Evolutionary conservation across 2,113 vertebrate genomes (phyloP), one percentile per base, ranked within the genome.

Genomic region (Antennarius striatus): DNA sequence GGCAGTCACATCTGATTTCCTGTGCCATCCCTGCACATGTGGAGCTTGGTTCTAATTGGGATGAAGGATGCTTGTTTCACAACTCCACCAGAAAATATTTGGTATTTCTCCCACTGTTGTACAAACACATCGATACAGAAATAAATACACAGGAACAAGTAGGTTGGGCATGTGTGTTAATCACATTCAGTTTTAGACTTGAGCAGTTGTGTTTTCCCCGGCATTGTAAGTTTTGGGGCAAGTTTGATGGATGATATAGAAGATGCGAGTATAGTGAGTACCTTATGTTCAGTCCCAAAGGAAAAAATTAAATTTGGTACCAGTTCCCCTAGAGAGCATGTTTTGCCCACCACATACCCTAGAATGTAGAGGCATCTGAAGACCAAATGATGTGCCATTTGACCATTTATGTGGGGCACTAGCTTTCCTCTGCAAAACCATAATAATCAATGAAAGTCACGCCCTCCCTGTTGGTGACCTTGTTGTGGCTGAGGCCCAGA

Each of bases 1-100:
- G 73, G 76, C 76, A 82, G 84, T 88, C 87, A 76, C 77, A 79
- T 83, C 57, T 73, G 64, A 90, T 90, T 88, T 71, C 65, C 80
- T 53, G 43, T 48, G 64, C 80, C 46, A 49, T 68, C 61, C 36
- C 46, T 63, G 76, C 65, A 56, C 49, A 51, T 59, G 69, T 64
- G 55, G 43, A 56, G 71, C 59, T 55, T 7, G 47, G 42, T 46
- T 58, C 16, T 59, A 56, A 76, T 61, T 61, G 45, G 65, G 68
- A 68, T 5, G 30, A 53, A 53, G 22, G 15, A 52, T 59, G 10
- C 29, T 45, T 43, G 0, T 3, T 68, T 86, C 68, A 42, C 77
- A 75, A 55, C 66, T 57, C 36, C 52, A 1, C 59, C 4, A 42
- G 29, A 11, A 52, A 10, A 3, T 45, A 5, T 28, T 15, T 7